Base-by-base conservation (phyloP, 2,888 invertebrate genomes). In the Plebejus melissa region DNA sequence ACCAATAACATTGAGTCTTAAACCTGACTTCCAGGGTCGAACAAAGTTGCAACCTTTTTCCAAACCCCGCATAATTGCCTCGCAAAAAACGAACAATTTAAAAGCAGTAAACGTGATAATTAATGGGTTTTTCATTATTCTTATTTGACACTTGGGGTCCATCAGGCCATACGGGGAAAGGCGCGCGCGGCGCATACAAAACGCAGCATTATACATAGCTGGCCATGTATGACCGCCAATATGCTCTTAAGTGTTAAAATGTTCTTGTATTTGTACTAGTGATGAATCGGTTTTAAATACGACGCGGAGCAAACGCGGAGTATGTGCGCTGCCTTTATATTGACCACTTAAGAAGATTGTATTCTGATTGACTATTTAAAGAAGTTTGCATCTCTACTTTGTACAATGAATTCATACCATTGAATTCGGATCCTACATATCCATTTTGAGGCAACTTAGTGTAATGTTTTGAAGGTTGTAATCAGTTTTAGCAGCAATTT, bases 141-240 rank as follows among this genome's bases (percentile, higher is more conserved):
- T 80, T 81, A 83, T 81, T 81, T 81, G 79, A 82, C 78, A 78
- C 81, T 81, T 81, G 80, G 75, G 78, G 75, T 79, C 77, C 81
- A 76, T 75, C 76, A 74, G 74, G 76, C 78, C 76, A 74, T 78
- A 76, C 75, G 78, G 74, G 74, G 74, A 74, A 75, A 54, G 69
- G 69, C 75, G 76, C 78, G 83, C 80, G 82, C 76, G 77, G 69
- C 76, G 85, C 82, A 86, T 85, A 85, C 83, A 76, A 81, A 85
- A 75, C n/a, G 75, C 75, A 75, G 38, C 69, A 75, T 75, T 75
- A 75, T 75, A 69, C 70, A 54, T 50, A 70, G 69, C 54, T 69
- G 69, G 70, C 75, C 75, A 69, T 75, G 75, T 75, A 28, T 41
- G 69, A 69, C 75, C 54, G 75, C 75, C 75, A 70, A 75, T 75